Evolutionary conservation across 2,797 vertebrate genomes (phyloP).

Genomic region (Scomberomorus guttatus): DNA sequence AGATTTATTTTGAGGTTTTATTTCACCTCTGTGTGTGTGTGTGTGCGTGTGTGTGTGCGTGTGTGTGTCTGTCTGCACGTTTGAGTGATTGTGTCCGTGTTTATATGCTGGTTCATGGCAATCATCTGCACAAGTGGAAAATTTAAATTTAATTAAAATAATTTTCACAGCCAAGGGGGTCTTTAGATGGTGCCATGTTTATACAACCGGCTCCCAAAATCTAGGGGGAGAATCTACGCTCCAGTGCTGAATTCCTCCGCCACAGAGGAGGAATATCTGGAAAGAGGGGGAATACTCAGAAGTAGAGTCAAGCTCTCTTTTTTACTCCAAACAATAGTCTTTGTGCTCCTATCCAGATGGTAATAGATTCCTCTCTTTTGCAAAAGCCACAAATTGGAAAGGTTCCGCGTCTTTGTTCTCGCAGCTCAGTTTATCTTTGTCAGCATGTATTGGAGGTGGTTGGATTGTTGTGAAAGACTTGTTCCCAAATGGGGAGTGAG

Average conservation of each 20-base stretch:
- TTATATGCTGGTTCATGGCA: neutral
- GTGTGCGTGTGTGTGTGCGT: no score
- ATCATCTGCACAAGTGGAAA: constrained; percentile 32
- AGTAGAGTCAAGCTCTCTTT: constrained; percentile 20
- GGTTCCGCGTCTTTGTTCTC: constrained; percentile 58
- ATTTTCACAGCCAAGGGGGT: constrained; percentile 39
- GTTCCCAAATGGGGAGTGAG: constrained; percentile 27
- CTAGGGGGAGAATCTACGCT: neutral
- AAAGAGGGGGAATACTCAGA: constrained; percentile 29
- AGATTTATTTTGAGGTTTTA: neutral
- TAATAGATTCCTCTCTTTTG: constrained; percentile 47
- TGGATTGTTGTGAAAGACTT: constrained; percentile 65
- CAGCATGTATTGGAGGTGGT: constrained; percentile 54
- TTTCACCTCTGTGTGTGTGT: neutral
- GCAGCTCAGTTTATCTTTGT: constrained; percentile 37
- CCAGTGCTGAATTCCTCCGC: no score
- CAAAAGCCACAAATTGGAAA: constrained; percentile 53
- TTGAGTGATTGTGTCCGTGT: neutral
- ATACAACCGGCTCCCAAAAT: constrained; percentile 31
- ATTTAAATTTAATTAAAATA: constrained; percentile 33
- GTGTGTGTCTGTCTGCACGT: no score
- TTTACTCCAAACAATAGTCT: constrained; percentile 62
- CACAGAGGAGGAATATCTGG: constrained; percentile 17
- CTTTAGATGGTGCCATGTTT: constrained; percentile 31
- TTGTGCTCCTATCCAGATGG: constrained; percentile 67